These are phyloP conservation scores for Drosophila stalkeri DNA, from an alignment of 2,888 invertebrate species.

Conservation along the genomic window DNA sequence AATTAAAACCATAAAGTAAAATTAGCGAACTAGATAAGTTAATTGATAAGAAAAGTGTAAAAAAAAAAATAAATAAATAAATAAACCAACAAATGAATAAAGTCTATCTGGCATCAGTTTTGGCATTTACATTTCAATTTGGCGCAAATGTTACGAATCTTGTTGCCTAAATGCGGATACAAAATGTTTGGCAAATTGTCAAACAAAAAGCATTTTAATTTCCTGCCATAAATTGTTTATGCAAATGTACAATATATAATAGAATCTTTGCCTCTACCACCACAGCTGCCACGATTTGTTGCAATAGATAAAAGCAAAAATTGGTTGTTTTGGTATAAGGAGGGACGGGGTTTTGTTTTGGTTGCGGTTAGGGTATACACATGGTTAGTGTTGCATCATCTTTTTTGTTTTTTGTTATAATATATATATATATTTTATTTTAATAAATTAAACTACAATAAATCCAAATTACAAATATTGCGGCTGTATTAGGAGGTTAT, in stretches of 20 bases:
- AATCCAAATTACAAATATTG: constrained; percentile 48
- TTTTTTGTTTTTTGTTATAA: neutral
- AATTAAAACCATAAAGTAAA: constrained; percentile 40
- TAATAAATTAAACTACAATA: constrained; percentile 46
- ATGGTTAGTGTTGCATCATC: constrained; percentile 36
- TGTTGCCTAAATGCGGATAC: constrained; percentile 60
- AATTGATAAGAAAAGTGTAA: neutral
- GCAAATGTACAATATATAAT: constrained; percentile 61
- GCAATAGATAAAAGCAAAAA: constrained; percentile 51
- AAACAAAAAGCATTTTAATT: constrained; percentile 76
- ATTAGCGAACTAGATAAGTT: constrained; percentile 9
- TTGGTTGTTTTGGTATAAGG: constrained; percentile 12
- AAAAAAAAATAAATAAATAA: no score
- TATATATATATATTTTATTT: constrained; percentile 17
- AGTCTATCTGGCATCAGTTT: constrained; percentile 17
- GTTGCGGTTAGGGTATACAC: constrained; percentile 39
- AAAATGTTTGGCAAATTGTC: constrained; percentile 79
- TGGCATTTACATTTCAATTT: constrained; percentile 60
- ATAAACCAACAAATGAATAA: neutral
- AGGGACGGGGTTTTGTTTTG: neutral
- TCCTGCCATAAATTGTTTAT: constrained; percentile 77
- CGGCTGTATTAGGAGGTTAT: constrained; percentile 39
- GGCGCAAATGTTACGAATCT: constrained; percentile 37
- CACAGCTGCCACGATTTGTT: constrained; percentile 45
- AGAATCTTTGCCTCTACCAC: constrained; percentile 14